Evolutionary conservation across 2,797 vertebrate species (phyloP).

Genomic region (Lagorchestes hirsutus): DNA sequence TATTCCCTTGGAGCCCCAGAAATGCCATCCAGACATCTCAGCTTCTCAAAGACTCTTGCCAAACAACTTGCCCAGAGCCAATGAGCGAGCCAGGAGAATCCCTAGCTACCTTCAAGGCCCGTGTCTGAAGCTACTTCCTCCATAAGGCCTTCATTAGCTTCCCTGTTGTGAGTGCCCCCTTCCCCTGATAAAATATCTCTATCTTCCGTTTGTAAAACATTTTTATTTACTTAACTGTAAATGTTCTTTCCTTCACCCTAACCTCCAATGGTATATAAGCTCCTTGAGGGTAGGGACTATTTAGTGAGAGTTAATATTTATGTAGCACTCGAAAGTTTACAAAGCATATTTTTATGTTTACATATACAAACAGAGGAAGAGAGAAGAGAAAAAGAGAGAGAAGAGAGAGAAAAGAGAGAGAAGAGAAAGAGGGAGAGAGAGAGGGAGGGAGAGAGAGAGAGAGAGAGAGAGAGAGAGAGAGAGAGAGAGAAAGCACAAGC

Average conservation of each 20-base stretch:
- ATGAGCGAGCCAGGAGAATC: slow-evolving; percentile 20
- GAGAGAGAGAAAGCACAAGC: too few relatives aligned
- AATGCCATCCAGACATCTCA: slow-evolving; percentile 63
- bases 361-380: accelerated
- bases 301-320: background rate
- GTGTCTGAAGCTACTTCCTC: background rate
- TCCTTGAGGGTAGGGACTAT: background rate
- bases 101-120: background rate
- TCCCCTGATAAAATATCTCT: background rate
- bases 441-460: too few relatives aligned
- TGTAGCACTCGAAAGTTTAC: background rate
- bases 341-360: background rate
- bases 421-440: too few relatives aligned
- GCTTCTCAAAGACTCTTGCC: slow-evolving; percentile 61
- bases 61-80: slow-evolving; percentile 63
- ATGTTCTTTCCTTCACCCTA: background rate
- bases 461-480: too few relatives aligned
- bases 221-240: background rate
- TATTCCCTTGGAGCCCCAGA: background rate
- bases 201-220: background rate
- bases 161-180: background rate
- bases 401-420: too few relatives aligned
- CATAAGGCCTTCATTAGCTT: background rate
- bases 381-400: too few relatives aligned
- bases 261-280: background rate